Evolutionary conservation across 2,113 vertebrate genomes (phyloP), one percentile per base, ranked within the genome.

Genomic region (Desmodus rotundus): DNA sequence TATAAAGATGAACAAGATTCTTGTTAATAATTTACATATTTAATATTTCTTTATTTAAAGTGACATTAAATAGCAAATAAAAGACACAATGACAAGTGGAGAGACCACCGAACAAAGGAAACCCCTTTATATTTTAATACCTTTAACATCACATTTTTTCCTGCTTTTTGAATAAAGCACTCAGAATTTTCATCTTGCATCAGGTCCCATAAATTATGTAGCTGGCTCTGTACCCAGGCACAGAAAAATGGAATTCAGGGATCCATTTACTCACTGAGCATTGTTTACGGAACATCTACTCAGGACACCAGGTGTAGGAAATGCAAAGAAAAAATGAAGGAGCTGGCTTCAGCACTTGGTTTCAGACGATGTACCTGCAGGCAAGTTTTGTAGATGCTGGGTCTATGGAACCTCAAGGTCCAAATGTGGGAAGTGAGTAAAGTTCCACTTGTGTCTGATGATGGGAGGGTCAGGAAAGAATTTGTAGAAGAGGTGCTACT

Each of bases 1-100:
- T 78, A 52, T 65, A 84, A 85, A 97, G 20, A 58, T 41, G 52
- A 86, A 65, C 8, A 83, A 12, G 20, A 54, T 83, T 87, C 14
- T 95, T 65, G 19, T 24, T 78, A 82, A 88, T 95, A 83, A 72
- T 92, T 61, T 93, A 68, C 70, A 84, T 87, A 50, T 58, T 83
- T 45, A 54, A 33, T 76, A 41, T 95, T 92, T 89, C 47, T 88
- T 81, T 52, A 45, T 8, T 91, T 87, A 93, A 45, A 89, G 91
- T 72, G 43, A 65, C n/a, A 87, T 83, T 65, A 87, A 78, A 22
- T 43, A 76, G 15, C 41, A 90, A 91, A 85, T 93, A 73, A 81
- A 81, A 87, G n/a, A 45, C 5, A 61, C 54, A 14, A 2, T 36
- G 56, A 47, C 7, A 95, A 70, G n/a, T 43, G 8, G 28, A 78